Evolutionary conservation across 2,888 invertebrate species (phyloP).

Genomic region (Acleris emargana): DNA sequence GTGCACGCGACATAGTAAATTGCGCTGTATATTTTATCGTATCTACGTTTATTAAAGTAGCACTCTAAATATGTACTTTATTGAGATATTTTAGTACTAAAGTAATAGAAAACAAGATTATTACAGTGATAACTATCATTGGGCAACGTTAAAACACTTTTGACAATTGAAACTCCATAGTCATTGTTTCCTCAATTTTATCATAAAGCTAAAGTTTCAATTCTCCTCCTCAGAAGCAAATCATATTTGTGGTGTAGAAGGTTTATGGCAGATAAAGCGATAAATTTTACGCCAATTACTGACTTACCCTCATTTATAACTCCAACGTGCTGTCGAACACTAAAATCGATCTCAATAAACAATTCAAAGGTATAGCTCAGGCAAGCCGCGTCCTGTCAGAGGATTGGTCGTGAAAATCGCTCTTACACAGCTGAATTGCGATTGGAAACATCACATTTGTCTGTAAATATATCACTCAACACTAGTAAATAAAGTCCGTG

Average conservation of each 20-base stretch:
- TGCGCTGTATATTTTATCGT: slow-evolving; percentile 29
- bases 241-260: not conserved
- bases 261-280: not conserved
- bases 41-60: slow-evolving; percentile 15
- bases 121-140: not conserved
- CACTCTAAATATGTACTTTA: slow-evolving; percentile 13
- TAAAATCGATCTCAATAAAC: slow-evolving; percentile 27
- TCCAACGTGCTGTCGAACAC: not conserved
- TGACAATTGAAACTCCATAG: no score
- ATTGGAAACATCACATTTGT: slow-evolving; percentile 65
- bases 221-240: not conserved
- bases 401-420: slow-evolving; percentile 47
- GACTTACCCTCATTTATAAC: slow-evolving; percentile 8
- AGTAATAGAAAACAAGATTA: not conserved
- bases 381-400: slow-evolving; percentile 39
- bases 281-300: slow-evolving; percentile 20
- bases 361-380: slow-evolving; percentile 38
- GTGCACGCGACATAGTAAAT: slow-evolving; percentile 32
- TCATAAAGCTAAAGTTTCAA: no score
- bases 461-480: slow-evolving; percentile 71
- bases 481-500: slow-evolving; percentile 62
- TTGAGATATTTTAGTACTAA: not conserved
- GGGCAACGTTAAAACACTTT: not conserved
- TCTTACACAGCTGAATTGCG: slow-evolving; percentile 51
- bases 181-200: no score